Conservation (phyloP, 1,140 invertebrate genomes). For the Druon quercuslanigerum region DNA sequence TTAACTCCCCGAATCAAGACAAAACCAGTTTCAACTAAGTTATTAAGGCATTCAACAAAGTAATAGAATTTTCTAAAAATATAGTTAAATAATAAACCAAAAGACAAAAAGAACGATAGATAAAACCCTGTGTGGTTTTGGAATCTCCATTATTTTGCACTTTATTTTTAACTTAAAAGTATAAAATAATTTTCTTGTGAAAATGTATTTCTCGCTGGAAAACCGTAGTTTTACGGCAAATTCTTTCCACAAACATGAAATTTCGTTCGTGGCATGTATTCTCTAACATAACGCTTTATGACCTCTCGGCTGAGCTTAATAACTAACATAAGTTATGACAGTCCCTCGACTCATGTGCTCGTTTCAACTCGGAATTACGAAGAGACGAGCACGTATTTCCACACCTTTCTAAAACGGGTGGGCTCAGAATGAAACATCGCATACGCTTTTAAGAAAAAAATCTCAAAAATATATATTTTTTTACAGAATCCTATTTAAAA, state of each 20-base stretch:
- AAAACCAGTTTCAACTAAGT: too few species aligned
- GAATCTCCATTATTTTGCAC: background rate
- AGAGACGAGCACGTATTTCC: constrained; percentile 19
- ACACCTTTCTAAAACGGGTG: background rate
- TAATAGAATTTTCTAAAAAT: too few species aligned
- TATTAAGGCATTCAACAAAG: too few species aligned
- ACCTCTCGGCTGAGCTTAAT: constrained; percentile 23
- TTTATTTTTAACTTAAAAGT: background rate
- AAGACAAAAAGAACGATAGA: too few species aligned
- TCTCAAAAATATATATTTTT: too few species aligned
- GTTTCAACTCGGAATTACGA: constrained; percentile 21
- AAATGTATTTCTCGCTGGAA: background rate
- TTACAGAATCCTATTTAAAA: too few species aligned
- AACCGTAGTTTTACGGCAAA: background rate
- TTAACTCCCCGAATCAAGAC: too few species aligned
- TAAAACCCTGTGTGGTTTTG: too few species aligned
- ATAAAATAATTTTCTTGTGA: background rate
- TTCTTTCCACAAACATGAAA: constrained; percentile 8
- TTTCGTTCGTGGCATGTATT: constrained; percentile 10
- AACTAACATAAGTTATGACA: constrained; percentile 28
- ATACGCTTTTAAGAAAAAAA: too few species aligned
- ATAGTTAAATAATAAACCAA: too few species aligned
- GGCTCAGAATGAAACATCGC: background rate
- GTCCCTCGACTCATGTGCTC: constrained; percentile 28
- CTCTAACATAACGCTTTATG: constrained; percentile 20